Evolutionary conservation across 2,113 vertebrate genomes (phyloP), one percentile per base, ranked within the genome.

Genomic region (Prinia subflava): DNA sequence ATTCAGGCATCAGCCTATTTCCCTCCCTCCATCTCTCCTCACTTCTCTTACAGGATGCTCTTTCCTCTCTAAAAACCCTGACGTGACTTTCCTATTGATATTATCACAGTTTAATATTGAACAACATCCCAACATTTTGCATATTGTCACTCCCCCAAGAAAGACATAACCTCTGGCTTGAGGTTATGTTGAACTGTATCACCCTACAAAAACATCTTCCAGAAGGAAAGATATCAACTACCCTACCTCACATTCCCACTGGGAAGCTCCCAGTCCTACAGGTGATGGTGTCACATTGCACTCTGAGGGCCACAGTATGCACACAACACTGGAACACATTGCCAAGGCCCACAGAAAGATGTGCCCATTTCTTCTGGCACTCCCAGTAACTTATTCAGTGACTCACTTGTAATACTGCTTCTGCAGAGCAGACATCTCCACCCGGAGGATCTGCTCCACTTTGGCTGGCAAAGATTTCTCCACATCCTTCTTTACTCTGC

Each of bases 351-450:
- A 42, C 1, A 68, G 47, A 59, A 81, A 74, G 52, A 47, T 37
- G 55, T 25, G 27, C 35, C 35, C 23, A 11, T 57, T 63, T n/a
- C 73, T 39, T 13, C 23, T 57, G 56, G 90, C 37, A 39, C 37
- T 83, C 17, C 47, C 83, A 86, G 14, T 4, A 64, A 13, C 31
- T 37, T 11, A 16, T 33, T 15, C 75, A 85, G n/a, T 2, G 5
- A 93, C 98, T 56, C 97, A 99, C 99, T 99, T 99, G 97, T 99
- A 99, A 98, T 99, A 99, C 95, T 99, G 99, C 60, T 99, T 99
- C 98, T 99, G 99, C 79, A 99, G 98, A 23, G 98, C 99, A 4
- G 98, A 98, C 99, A 99, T 99, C 97, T 99, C 99, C 28, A 99
- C 99, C 0, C 99, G 97, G 9, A 99, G 99, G 95, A 99, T 99